Evolutionary conservation across 2,113 vertebrate species (phyloP).

Genomic region (Phalacrocorax pelagicus): DNA sequence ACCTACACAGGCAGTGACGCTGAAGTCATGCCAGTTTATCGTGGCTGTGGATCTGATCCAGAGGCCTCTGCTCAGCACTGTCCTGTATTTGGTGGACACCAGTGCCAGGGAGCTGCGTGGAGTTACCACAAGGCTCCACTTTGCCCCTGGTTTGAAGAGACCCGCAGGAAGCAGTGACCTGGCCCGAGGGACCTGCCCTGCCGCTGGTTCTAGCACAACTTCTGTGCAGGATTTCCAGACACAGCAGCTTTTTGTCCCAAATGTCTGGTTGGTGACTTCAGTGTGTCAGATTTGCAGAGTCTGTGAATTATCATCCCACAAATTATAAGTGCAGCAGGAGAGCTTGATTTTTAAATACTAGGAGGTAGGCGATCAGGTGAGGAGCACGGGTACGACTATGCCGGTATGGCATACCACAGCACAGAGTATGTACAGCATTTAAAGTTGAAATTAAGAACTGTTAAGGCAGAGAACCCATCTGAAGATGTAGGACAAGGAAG

Average conservation of each 20-base stretch:
- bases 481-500: neutral
- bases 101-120: neutral
- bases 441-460: neutral
- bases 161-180: neutral
- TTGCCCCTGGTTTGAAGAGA: neutral
- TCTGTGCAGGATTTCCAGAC: neutral
- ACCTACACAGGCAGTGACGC: neutral
- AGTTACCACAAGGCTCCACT: neutral
- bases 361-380: neutral
- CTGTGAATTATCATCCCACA: neutral
- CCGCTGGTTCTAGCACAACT: neutral
- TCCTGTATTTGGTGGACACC: neutral
- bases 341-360: neutral
- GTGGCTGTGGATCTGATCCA: neutral
- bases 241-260: neutral
- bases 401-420: neutral
- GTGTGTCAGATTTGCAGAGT: neutral
- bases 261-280: neutral
- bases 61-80: neutral
- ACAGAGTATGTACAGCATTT: neutral
- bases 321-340: neutral
- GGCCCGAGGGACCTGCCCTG: neutral
- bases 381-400: neutral
- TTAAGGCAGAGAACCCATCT: neutral
- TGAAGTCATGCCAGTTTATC: neutral